Conservation (phyloP, 2,113 vertebrate species). For the Nesogale talazaci region DNA sequence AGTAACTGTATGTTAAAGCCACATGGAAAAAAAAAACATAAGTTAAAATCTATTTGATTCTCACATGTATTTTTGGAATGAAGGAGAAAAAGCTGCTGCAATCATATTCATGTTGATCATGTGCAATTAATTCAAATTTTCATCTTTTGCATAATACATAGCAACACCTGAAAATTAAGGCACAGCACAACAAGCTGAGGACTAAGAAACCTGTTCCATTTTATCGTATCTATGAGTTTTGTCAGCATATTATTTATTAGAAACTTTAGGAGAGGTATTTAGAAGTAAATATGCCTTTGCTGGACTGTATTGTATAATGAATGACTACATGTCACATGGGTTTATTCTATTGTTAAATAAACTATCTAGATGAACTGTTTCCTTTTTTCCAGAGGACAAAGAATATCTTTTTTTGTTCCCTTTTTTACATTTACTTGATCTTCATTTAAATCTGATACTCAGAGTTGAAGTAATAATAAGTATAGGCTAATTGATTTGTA, state of each 20-base stretch:
- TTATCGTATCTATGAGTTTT: background rate
- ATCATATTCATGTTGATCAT: background rate
- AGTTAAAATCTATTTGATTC: background rate
- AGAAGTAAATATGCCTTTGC: background rate
- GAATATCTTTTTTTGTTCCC: background rate
- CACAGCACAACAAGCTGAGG: background rate
- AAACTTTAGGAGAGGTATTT: background rate
- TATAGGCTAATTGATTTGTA: background rate
- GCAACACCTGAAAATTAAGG: background rate
- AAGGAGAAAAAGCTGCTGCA: background rate
- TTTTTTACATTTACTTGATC: background rate
- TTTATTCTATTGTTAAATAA: background rate
- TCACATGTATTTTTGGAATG: slow-evolving; percentile 23
- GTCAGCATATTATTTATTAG: background rate
- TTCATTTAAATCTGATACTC: no score
- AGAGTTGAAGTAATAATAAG: no score
- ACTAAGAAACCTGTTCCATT: background rate
- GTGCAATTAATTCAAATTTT: slow-evolving; percentile 10
- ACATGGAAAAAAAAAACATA: background rate
- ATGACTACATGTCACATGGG: background rate
- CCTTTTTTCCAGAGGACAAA: background rate
- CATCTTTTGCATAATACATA: background rate
- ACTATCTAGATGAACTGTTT: background rate
- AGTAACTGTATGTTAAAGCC: background rate
- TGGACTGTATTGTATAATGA: background rate